Evolutionary conservation across 1,140 invertebrate species (phyloP).

Genomic region (Zophobas morio): DNA sequence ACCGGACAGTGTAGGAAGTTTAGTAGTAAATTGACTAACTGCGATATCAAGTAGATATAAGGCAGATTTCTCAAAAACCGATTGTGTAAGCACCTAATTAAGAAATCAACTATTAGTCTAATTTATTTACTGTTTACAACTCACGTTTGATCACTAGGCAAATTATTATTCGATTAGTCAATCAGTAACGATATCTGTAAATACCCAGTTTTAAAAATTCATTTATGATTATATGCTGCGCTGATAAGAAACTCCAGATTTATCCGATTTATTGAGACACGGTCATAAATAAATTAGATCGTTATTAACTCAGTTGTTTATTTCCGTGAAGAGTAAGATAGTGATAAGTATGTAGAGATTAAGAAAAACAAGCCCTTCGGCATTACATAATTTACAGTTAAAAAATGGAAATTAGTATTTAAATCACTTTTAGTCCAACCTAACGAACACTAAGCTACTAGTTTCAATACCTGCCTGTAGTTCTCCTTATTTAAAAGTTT

Average conservation of each 20-base stretch:
- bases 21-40: too few relatives aligned
- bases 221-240: conserved; percentile 20
- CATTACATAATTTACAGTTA: conserved; percentile 24
- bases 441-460: not conserved
- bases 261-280: conserved; percentile 24
- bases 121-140: conserved; percentile 25
- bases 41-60: too few relatives aligned
- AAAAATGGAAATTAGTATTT: conserved; percentile 26
- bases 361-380: conserved; percentile 11
- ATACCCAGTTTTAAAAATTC: conserved; percentile 32
- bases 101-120: conserved; percentile 30
- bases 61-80: not conserved
- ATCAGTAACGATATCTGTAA: conserved; percentile 20
- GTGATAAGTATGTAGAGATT: not conserved
- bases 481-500: not conserved
- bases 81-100: conserved; percentile 23
- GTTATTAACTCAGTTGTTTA: not conserved
- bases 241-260: conserved; percentile 24
- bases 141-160: conserved; percentile 21
- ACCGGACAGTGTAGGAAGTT: too few relatives aligned
- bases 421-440: conserved; percentile 2
- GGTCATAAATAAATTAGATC: conserved; percentile 13
- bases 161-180: conserved; percentile 43
- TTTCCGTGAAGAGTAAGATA: conserved; percentile 6
- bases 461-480: not conserved